Base-by-base conservation (phyloP, 1,140 invertebrate species). In the Aphaenogaster ashmeadi region DNA sequence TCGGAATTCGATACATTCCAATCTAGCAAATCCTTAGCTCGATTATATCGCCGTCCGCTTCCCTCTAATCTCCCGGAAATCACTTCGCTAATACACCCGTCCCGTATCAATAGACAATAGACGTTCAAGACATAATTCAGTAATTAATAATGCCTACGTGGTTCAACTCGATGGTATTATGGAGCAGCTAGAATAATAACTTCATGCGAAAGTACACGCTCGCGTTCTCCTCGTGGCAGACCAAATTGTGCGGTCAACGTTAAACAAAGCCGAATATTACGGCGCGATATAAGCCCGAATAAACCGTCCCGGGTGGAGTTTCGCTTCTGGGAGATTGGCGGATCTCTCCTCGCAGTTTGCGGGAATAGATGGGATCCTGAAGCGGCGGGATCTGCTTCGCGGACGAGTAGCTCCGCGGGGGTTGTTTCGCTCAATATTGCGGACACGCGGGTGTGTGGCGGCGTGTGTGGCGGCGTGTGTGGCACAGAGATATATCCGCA, bases 1-100 rank as follows among this genome's bases (percentile, higher is more conserved):
- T 75, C 21, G 67, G 66, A 88, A 88, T 88, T 89, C 88, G 67
- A 86, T 80, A 79, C 41, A 74, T 27, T 27, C 21, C 52, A 89
- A 67, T 67, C 47, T 56, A 47, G 50, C 41, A 54, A 62, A 84
- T 74, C 87, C 66, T 66, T 66, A 33, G 33, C n/a, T 27, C 50
- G 62, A 72, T 44, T 83, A 47, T 58, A 36, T 27, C 27, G n/a
- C 64, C 21, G 15, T 15, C 13, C 15, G 36, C 47, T 1, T 38
- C 36, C 18, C 6, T n/a, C 13, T 38, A 83, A 81, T 74, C 60
- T 44, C 18, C 38, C 21, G 7, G 13, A 66, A 13, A 54, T 54
- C 41, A 33, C 41, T 21, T 47, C 15, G 27, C 21, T 38, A 15
- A 0, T n/a, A 21, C 7, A 15, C 18, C 47, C 11, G 4, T 54